Evolutionary conservation across 1,140 invertebrate species (phyloP), one percentile per base, ranked within the genome.

Genomic region (Lethrus apterus): DNA sequence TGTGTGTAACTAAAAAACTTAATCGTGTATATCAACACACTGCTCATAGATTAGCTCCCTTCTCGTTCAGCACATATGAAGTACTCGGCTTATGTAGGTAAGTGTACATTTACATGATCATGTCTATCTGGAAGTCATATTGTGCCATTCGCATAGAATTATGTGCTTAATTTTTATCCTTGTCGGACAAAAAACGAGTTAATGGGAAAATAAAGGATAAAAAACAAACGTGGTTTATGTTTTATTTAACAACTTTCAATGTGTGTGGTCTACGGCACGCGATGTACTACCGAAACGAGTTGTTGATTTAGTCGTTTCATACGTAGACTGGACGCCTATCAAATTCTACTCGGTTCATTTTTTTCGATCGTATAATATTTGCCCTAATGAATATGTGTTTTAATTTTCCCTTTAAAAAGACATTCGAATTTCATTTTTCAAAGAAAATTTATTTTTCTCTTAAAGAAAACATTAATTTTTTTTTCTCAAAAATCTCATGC

Each of bases 231-330:
- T 62, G 59, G 59, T 63, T 63, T 63, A 63, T 63, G 59, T 62
- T 62, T 62, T 62, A 62, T 63, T 63, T 63, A 63, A 63, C 61
- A 63, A 63, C 52, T 60, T 60, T 59, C 62, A 45, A 57, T 54
- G 62, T 64, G 62, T 64, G 62, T 64, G 62, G 62, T 61, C 62
- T 51, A 13, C 52, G 60, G 60, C 56, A 59, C 62, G 58, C 62
- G 62, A 60, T 58, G 47, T 46, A 49, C 51, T 54, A 54, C 54
- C 54, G 54, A 46, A 55, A 49, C 40, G 49, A 44, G 50, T 42
- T 49, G 49, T 54, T 54, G 52, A 54, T 54, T 54, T 50, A 54
- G 52, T 50, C 52, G 52, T 48, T 50, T 33, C 18, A 14, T 24
- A 24, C 40, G 40, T 15, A 14, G 40, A 14, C 40, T 11, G 24